phyloP scores from a whole-genome alignment of 2,797 vertebrate species.

The Melanotaenia pygmaea region DNA sequence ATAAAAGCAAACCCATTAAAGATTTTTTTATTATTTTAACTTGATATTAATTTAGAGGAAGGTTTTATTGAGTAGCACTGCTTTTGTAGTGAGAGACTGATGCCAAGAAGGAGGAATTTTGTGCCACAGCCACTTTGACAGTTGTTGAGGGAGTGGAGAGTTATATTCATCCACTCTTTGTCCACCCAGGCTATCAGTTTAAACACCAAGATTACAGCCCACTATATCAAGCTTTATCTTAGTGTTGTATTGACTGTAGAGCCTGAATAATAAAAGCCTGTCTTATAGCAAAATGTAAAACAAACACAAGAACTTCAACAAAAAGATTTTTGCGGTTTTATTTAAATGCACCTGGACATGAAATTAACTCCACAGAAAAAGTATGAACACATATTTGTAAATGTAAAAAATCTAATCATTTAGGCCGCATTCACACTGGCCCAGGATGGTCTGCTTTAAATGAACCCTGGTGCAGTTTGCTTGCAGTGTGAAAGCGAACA shows the following conservation, averaged over 20 bases:
- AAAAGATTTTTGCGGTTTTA: not conserved
- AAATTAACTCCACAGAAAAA: too few species aligned
- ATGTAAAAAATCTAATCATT: too few species aligned
- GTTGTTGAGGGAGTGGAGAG: slow-evolving; percentile 40
- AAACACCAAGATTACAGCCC: slow-evolving; percentile 20
- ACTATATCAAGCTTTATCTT: slow-evolving; percentile 23
- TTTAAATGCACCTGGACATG: too few species aligned
- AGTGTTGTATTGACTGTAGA: slow-evolving; percentile 14
- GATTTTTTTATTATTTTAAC: not conserved
- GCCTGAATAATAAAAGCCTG: slow-evolving; percentile 12
- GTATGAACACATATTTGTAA: too few species aligned
- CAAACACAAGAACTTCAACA: not conserved
- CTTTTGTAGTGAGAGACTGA: slow-evolving; percentile 14
- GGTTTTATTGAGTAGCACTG: slow-evolving; percentile 19
- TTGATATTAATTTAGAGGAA: not conserved
- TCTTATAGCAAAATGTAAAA: not conserved
- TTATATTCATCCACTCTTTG: slow-evolving; percentile 19
- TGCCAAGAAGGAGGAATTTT: slow-evolving; percentile 9
- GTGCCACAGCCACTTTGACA: slow-evolving; percentile 33
- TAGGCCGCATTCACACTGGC: too few species aligned
- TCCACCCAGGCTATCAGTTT: slow-evolving; percentile 15
- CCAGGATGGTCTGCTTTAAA: too few species aligned
- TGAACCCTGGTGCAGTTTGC: too few species aligned
- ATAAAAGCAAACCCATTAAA: not conserved
- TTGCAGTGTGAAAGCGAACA: too few species aligned